Conservation (phyloP, 2,113 vertebrate species). For the Phaethornis superciliosus region DNA sequence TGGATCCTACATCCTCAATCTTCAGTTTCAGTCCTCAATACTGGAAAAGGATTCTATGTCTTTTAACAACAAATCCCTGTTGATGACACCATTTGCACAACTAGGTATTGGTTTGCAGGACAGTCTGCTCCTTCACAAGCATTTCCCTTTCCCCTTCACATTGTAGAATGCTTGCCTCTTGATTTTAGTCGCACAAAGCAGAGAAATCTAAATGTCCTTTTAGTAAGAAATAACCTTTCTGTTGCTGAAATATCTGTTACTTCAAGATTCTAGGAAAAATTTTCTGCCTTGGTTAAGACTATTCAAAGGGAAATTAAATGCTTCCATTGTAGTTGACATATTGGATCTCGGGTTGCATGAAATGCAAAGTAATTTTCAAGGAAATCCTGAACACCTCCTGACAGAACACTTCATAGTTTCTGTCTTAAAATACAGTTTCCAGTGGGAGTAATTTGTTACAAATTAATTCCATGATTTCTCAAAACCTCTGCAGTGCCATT, state of each 20-base stretch:
- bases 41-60: background rate
- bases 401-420: background rate
- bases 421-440: background rate
- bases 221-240: background rate
- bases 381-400: background rate
- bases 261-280: background rate
- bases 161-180: background rate
- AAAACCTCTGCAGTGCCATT: constrained; percentile 10
- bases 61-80: background rate
- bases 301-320: background rate
- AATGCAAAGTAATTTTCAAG: background rate
- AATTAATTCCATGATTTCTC: background rate
- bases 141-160: background rate
- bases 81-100: background rate
- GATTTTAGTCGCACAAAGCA: background rate
- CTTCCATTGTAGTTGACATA: background rate
- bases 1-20: background rate
- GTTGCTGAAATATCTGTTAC: background rate
- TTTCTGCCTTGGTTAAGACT: background rate
- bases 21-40: background rate
- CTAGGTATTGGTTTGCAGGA: background rate
- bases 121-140: background rate
- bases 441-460: background rate
- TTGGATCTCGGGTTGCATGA: background rate
- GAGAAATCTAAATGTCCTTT: background rate